Base-by-base conservation (phyloP, 2,888 invertebrate species). In the Andrena chrysosceles region DNA sequence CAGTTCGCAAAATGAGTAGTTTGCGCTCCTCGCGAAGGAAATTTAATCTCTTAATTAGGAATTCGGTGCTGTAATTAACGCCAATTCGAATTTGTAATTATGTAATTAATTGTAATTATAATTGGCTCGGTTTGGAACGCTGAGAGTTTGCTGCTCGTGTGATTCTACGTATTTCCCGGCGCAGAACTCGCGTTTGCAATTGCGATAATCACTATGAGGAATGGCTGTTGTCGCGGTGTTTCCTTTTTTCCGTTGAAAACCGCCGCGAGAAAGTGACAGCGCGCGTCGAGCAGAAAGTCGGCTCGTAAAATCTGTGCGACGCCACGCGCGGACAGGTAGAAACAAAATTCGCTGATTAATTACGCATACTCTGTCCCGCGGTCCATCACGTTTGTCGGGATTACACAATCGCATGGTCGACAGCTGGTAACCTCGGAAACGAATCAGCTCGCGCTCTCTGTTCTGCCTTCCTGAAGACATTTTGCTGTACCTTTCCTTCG, bases 191-290 rank as follows among this genome's bases (percentile, higher is more conserved):
- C 16, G 42, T 42, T 1, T 16, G 42, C 16, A 59, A 35, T n/a
- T 13, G 49, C 2, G 16, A 49, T 35, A 49, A 59, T 60, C 52
- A 23, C 60, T 16, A 10, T 0, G 26, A 20, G 42, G 48, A 33
- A 62, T 48, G 29, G 62, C 2, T 13, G 48, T 23, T 26, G 29
- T n/a, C 16, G 20, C 26, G 23, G 35, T 26, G 29, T 62, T 56
- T 75, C n/a, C 33, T 23, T 52, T 29, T 67, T 63, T 13, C 42
- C 48, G 48, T 26, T 49, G 59, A 59, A 64, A 63, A 81, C 63
- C 71, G 49, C 49, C 64, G 59, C 76, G 85, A 85, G 82, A 85
- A 85, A 85, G 85, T 70, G 85, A 73, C 81, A 23, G 69, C 35
- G 63, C 68, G 64, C 52, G 77, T 69, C 64, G 81, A 64, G 74